Conservation (phyloP, 2,113 vertebrate species). For the Hippolais icterina region DNA sequence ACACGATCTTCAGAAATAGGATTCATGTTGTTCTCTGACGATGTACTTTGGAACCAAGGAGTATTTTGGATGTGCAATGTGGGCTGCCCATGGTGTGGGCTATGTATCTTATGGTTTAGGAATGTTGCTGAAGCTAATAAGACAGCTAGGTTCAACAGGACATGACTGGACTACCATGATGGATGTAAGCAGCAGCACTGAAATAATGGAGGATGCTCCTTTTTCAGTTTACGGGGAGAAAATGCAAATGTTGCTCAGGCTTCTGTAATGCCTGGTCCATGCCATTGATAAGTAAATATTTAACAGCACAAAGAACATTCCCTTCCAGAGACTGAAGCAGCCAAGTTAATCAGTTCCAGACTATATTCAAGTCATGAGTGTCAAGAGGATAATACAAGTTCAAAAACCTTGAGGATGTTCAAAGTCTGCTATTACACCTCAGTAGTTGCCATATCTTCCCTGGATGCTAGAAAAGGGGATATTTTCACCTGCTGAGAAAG, state of each 20-base stretch:
- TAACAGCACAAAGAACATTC: conserved; percentile 63
- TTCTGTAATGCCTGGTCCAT: conserved; percentile 4
- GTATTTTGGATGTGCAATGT: background rate
- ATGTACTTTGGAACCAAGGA: background rate
- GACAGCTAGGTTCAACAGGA: background rate
- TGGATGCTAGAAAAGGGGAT: background rate
- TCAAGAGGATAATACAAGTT: conserved; percentile 39
- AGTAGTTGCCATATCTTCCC: background rate
- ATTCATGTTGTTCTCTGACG: background rate
- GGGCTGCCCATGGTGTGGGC: background rate
- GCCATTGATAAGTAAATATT: conserved; percentile 56
- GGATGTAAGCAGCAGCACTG: background rate
- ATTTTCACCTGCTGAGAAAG: background rate
- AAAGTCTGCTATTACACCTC: background rate
- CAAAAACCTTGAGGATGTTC: conserved; percentile 39
- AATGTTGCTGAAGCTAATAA: background rate
- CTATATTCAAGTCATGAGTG: background rate
- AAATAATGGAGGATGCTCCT: background rate
- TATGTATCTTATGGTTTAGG: background rate
- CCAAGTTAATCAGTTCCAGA: conserved; percentile 60
- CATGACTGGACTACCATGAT: background rate
- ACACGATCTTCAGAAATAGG: background rate
- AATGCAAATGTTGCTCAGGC: background rate
- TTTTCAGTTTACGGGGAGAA: background rate
- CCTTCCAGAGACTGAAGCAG: conserved; percentile 21